Conservation (phyloP, 2,888 invertebrate genomes). For the Apoderus coryli region DNA sequence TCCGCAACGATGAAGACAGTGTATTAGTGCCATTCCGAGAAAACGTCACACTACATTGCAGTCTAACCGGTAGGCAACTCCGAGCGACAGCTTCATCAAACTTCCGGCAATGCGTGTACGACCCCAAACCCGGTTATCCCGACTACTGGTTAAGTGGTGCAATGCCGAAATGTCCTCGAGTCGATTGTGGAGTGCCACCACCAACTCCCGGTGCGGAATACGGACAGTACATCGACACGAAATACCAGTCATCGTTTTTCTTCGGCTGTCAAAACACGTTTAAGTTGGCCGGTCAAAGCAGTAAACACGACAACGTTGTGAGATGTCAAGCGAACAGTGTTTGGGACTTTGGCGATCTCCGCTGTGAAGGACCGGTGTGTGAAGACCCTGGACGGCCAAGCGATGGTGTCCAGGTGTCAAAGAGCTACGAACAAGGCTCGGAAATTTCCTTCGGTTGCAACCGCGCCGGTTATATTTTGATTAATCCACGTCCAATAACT, state of each 20-base stretch:
- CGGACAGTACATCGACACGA: slow-evolving; percentile 74
- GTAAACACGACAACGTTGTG: slow-evolving; percentile 82
- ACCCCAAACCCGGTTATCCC: slow-evolving; percentile 79
- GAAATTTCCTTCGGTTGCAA: slow-evolving; percentile 84
- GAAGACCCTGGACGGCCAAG: slow-evolving; percentile 90
- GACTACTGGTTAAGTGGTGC: slow-evolving; percentile 85
- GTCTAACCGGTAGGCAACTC: slow-evolving; percentile 59
- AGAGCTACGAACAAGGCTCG: slow-evolving; percentile 77
- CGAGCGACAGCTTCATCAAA: slow-evolving; percentile 68
- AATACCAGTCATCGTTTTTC: slow-evolving; percentile 86
- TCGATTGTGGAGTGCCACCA: slow-evolving; percentile 83
- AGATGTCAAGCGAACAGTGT: slow-evolving; percentile 82
- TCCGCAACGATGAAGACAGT: slow-evolving; percentile 66
- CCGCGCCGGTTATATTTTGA: slow-evolving; percentile 82
- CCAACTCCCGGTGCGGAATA: slow-evolving; percentile 90
- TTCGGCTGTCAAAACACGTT: slow-evolving; percentile 95
- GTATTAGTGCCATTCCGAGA: slow-evolving; percentile 79
- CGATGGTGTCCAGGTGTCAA: slow-evolving; percentile 75
- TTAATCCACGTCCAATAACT: slow-evolving; percentile 78
- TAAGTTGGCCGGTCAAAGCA: slow-evolving; percentile 83
- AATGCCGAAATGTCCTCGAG: slow-evolving; percentile 73
- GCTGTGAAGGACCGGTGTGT: slow-evolving; percentile 94
- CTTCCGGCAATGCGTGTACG: slow-evolving; percentile 91
- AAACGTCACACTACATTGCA: slow-evolving; percentile 77
- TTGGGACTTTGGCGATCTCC: slow-evolving; percentile 94